phyloP scores from a whole-genome alignment of 23 tunicate genomes.

The Oikopleura dioica region DNA sequence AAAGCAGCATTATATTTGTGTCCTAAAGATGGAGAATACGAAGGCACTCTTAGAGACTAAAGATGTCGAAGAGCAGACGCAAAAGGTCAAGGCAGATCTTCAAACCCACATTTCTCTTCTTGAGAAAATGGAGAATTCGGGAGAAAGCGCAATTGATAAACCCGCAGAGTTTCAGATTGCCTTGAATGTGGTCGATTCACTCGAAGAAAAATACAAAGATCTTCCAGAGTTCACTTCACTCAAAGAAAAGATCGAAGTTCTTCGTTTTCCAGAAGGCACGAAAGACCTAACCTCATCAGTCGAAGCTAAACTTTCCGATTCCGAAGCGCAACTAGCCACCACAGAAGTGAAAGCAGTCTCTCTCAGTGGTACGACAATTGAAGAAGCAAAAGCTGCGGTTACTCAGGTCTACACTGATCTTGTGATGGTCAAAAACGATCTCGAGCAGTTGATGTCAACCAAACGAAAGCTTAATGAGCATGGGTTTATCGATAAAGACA shows the following conservation, averaged over 20 bases:
- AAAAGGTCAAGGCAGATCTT: no score
- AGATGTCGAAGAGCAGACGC: no score
- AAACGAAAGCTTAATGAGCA: background rate
- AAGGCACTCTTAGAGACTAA: no score
- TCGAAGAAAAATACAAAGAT: background rate
- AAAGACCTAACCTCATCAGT: no score
- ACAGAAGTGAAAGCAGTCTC: background rate
- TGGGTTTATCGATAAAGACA: background rate
- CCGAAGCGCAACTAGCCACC: background rate
- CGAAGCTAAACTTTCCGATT: no score
- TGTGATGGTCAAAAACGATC: background rate
- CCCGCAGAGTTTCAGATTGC: conserved; percentile 8
- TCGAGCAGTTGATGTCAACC: background rate
- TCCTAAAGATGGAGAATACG: no score
- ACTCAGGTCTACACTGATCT: background rate
- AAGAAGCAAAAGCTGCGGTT: background rate
- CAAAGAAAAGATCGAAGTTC: background rate
- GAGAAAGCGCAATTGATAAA: background rate
- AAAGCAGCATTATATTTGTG: no score
- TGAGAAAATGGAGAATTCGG: background rate
- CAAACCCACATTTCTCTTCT: background rate
- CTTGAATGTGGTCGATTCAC: background rate
- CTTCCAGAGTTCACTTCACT: background rate
- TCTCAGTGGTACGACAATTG: background rate
- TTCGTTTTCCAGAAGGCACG: background rate